Evolutionary conservation across 2,797 vertebrate genomes (phyloP).

Genomic region (Crocidura indochinensis): DNA sequence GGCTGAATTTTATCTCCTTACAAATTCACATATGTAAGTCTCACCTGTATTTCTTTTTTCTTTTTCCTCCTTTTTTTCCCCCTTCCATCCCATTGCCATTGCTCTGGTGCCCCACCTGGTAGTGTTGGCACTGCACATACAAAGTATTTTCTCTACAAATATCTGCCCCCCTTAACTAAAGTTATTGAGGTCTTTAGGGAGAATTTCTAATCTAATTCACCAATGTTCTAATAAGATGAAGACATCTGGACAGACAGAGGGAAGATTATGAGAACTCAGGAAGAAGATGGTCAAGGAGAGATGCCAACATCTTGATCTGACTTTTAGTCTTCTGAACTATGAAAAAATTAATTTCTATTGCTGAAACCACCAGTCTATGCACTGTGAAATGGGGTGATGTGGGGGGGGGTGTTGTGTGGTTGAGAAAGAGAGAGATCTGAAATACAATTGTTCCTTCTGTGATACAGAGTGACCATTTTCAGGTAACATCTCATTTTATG

Average conservation of each 20-base stretch:
- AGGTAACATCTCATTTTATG: not conserved
- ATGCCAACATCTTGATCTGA: not conserved
- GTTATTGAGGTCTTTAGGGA: not conserved
- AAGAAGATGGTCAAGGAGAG: not conserved
- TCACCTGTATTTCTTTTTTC: no score
- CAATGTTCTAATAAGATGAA: not conserved
- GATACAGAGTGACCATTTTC: not conserved
- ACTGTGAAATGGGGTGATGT: not conserved
- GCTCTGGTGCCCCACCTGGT: no score
- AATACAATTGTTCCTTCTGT: not conserved
- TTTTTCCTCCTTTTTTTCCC: no score
- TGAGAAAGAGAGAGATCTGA: not conserved
- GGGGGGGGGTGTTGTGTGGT: no score
- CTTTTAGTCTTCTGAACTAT: no score
- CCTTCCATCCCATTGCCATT: no score
- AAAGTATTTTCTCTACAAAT: no score
- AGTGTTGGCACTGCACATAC: no score
- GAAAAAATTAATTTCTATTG: no score
- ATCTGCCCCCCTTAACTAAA: not conserved
- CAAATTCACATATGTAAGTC: not conserved
- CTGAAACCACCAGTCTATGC: not conserved
- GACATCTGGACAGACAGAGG: not conserved
- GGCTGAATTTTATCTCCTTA: not conserved
- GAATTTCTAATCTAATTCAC: not conserved
- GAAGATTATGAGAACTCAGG: not conserved